Conservation (phyloP, 1,140 invertebrate species). For the Helicoverpa armigera region DNA sequence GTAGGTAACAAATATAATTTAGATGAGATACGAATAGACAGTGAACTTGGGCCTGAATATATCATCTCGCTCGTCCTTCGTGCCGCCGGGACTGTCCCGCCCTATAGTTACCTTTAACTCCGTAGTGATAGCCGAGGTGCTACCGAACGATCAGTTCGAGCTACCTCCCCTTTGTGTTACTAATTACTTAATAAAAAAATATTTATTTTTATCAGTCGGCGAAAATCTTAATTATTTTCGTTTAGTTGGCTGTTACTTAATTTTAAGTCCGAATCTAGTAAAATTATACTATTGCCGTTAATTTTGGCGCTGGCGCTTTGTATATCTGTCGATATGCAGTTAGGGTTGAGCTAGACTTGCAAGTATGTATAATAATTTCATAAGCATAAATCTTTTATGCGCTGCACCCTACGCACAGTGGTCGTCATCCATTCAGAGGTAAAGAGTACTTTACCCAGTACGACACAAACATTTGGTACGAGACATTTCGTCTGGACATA, state of each 20-base stretch:
- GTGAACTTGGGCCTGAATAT: neutral
- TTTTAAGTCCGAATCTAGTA: constrained; percentile 41
- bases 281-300: constrained; percentile 32
- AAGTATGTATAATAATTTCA: neutral
- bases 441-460: neutral
- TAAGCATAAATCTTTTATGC: neutral
- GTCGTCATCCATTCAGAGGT: neutral
- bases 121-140: constrained; percentile 16
- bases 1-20: no score
- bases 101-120: constrained; percentile 27
- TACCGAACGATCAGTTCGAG: neutral
- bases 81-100: constrained; percentile 12
- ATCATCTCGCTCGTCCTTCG: neutral
- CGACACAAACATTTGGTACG: neutral
- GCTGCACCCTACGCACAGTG: neutral
- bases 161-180: constrained; percentile 9
- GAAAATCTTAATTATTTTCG: constrained; percentile 5
- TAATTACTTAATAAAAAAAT: constrained; percentile 12
- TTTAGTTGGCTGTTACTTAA: constrained; percentile 47
- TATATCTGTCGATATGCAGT: neutral
- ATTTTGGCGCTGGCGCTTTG: neutral
- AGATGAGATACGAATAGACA: no score
- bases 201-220: constrained; percentile 36
- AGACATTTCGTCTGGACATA: neutral
- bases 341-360: constrained; percentile 7